Percentiles rank a stretch among this genome's conserved stretches.
Evolutionary conservation across 2,888 invertebrate genomes (phyloP).

Genomic region (Nephrotoma flavescens): DNA sequence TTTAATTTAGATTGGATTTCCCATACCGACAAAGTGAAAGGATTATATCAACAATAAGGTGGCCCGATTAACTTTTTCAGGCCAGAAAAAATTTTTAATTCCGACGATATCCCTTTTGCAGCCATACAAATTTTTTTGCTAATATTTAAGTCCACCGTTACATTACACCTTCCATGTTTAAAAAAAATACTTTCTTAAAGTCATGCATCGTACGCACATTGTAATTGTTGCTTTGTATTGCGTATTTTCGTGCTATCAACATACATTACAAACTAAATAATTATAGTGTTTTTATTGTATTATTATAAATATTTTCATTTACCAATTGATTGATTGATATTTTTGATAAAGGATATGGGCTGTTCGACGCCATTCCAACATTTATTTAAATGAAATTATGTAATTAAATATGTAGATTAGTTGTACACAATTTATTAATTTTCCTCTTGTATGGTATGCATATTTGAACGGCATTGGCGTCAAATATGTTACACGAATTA

Average conservation of each 20-base stretch:
- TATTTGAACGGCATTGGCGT: no score
- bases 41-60: no score
- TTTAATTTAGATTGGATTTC: not conserved
- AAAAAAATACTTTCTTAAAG: not conserved
- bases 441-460: no score
- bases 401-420: no score
- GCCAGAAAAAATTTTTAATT: not conserved
- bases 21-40: not conserved
- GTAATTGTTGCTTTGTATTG: not conserved
- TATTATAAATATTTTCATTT: not conserved
- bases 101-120: no score
- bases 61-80: no score
- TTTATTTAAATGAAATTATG: no score
- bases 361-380: not conserved
- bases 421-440: no score
- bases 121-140: no score
- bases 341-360: not conserved
- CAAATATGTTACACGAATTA: no score
- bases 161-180: no score
- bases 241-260: not conserved
- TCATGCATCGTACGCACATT: not conserved
- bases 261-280: not conserved
- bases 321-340: not conserved
- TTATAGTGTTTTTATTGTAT: not conserved
- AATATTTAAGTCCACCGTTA: no score